A percentile compares a stretch with the other conserved stretches of the same genome.
Conservation (phyloP, 2,888 invertebrate genomes). For the Mesochorus sp. region DNA sequence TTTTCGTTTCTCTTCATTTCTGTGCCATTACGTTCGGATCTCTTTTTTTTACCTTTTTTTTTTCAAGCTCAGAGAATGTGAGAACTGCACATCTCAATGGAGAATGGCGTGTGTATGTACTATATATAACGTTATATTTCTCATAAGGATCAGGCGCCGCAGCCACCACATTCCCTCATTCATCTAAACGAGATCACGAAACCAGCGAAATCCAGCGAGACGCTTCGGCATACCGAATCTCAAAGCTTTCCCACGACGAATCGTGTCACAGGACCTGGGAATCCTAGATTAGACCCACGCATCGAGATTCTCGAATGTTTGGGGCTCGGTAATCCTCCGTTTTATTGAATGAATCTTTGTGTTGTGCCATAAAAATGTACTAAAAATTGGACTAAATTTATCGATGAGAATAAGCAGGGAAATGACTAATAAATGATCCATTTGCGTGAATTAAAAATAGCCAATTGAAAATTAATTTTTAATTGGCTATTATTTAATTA, state of each 20-base stretch:
- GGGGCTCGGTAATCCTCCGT: background rate
- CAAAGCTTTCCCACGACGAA: slow-evolving; percentile 62
- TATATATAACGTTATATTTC: slow-evolving; percentile 63
- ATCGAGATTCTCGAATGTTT: background rate
- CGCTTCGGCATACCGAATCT: slow-evolving; percentile 20
- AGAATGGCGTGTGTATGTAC: slow-evolving; percentile 62
- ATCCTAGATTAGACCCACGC: background rate
- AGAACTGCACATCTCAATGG: slow-evolving; percentile 46
- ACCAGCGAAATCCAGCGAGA: slow-evolving; percentile 52
- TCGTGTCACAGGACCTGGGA: background rate
- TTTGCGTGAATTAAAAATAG: no score
- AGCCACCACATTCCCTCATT: slow-evolving; percentile 70
- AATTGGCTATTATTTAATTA: no score
- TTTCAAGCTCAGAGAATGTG: slow-evolving; percentile 29
- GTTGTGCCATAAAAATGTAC: background rate
- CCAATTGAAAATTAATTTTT: no score
- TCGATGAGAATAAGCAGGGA: no score
- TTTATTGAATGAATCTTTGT: slow-evolving; percentile 23
- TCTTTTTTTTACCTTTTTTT: slow-evolving; percentile 45
- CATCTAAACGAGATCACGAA: slow-evolving; percentile 70
- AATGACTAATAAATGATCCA: no score
- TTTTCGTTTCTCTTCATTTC: slow-evolving; percentile 49
- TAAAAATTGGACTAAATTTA: no score
- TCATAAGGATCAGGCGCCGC: slow-evolving; percentile 68
- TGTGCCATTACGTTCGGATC: no score